Percentiles rank a stretch among this genome's conserved stretches.
These are phyloP conservation scores for Heloderma charlesbogerti DNA, from an alignment of 2,113 vertebrate species.

Conservation along the genomic window DNA sequence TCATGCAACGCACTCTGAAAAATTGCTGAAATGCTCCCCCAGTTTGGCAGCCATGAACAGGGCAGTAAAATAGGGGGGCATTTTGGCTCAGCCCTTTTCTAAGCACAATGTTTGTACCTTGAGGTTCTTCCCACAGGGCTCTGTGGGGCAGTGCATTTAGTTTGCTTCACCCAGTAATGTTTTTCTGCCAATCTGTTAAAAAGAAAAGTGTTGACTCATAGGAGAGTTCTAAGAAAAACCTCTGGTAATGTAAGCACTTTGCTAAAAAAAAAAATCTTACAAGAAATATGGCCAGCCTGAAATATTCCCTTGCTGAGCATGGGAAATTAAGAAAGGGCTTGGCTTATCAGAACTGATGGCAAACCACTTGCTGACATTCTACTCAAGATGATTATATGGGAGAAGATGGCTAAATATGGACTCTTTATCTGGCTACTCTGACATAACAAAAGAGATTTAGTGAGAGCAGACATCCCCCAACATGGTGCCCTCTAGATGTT, in stretches of 20 bases:
- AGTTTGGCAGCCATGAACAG: background rate
- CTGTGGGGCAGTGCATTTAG: background rate
- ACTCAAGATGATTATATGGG: background rate
- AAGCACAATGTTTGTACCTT: background rate
- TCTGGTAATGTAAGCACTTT: constrained; percentile 1
- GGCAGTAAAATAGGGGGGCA: background rate
- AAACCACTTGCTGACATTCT: background rate
- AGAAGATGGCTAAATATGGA: background rate
- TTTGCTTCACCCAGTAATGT: background rate
- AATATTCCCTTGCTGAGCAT: background rate
- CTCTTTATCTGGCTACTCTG: background rate
- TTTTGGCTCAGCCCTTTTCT: background rate
- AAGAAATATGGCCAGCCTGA: background rate
- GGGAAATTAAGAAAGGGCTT: background rate
- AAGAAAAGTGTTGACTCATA: background rate
- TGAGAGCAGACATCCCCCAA: background rate
- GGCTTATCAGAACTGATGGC: background rate
- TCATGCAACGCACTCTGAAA: background rate
- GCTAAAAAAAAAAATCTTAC: background rate
- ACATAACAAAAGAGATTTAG: too few relatives aligned
- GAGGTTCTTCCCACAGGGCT: background rate
- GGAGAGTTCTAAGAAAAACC: background rate
- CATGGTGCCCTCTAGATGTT: background rate
- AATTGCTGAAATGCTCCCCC: background rate
- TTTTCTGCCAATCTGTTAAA: background rate